Base-by-base conservation (phyloP, 2,113 vertebrate species). In the Brienomyrus brachyistius region DNA sequence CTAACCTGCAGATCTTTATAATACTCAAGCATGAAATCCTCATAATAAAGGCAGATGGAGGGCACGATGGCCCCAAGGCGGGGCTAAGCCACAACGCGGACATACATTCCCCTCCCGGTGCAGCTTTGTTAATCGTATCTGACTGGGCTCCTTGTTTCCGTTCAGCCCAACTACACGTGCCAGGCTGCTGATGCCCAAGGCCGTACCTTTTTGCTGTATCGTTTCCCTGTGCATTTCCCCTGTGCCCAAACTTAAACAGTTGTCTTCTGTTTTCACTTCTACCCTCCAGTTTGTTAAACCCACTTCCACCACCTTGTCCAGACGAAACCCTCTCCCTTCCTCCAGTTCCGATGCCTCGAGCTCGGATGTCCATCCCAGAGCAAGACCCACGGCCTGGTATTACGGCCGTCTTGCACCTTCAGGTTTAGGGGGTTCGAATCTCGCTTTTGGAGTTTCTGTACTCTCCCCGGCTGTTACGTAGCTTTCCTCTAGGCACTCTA, bases 1-100 rank as follows among this genome's bases (percentile, higher is more conserved):
- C 74, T 80, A 80, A 80, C 74, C 74, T 80, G 74, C 74, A 80
- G 35, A 43, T 80, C 74, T 43, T 80, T 43, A 80, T 80, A 80
- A 35, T 80, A 19, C 31, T 80, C 31, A 80, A 7, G 35, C 35
- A 80, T 35, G 19, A 80, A 40, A 80, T 80, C 40, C 40, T 43
- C 35, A 80, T 40, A 80, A 80, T 80, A 80, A 80, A 80, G 35
- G 43, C 13, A 80, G 35, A 43, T 35, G 4, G 74, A 43, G 74
- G 35, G 5, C 35, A 80, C 6, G 35, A 40, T 11, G 43, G 17
- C 15, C 13, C 35, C 74, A 80, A 35, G 74, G 74, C 15, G 6
- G 35, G 35, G 35, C 31, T 40, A 77, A 35, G 13, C 40, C 13
- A 77, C 35, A 1, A 40, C 7, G 35, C 5, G 27, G 27, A 40